Evolutionary conservation across 2,113 vertebrate species (phyloP).

Genomic region (Epinephelus moara): DNA sequence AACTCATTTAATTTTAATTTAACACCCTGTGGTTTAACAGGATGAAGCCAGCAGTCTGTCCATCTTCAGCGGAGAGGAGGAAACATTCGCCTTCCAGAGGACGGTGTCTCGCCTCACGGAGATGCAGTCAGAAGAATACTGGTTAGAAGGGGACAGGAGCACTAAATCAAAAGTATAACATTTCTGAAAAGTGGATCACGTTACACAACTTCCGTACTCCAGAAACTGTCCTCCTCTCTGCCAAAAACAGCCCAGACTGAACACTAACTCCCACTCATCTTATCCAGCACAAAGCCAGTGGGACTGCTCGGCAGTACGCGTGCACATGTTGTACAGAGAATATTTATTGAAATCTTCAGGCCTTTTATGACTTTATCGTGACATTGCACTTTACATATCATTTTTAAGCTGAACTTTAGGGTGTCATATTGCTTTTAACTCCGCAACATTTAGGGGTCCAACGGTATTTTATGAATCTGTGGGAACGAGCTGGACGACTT

Average conservation of each 20-base stretch:
- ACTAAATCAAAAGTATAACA: slow-evolving; percentile 36
- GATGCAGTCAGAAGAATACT: slow-evolving; percentile 98
- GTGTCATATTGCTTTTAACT: slow-evolving; percentile 47
- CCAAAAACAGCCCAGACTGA: slow-evolving; percentile 30
- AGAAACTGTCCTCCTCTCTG: slow-evolving; percentile 15
- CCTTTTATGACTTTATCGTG: slow-evolving; percentile 54
- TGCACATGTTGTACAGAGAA: slow-evolving; percentile 40
- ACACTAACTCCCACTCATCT: slow-evolving; percentile 38
- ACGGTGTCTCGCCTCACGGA: slow-evolving; percentile 95
- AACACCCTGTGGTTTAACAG: slow-evolving; percentile 71
- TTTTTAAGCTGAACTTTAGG: slow-evolving; percentile 32
- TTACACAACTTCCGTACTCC: slow-evolving; percentile 18
- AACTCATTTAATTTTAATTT: neutral
- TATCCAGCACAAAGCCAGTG: neutral
- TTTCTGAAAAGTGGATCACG: slow-evolving; percentile 1
- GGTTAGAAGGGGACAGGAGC: slow-evolving; percentile 92
- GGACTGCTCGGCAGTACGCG: neutral
- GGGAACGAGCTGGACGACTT: slow-evolving; percentile 12
- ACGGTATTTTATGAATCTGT: slow-evolving; percentile 21
- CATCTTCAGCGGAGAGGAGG: slow-evolving; percentile 97
- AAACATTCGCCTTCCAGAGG: slow-evolving; percentile 95
- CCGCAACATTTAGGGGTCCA: slow-evolving; percentile 30
- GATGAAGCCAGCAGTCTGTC: slow-evolving; percentile 90
- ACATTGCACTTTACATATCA: slow-evolving; percentile 76
- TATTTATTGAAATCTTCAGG: slow-evolving; percentile 70